Evolutionary conservation across 2,797 vertebrate species (phyloP).

Genomic region (Pyrocephalus nanus): DNA sequence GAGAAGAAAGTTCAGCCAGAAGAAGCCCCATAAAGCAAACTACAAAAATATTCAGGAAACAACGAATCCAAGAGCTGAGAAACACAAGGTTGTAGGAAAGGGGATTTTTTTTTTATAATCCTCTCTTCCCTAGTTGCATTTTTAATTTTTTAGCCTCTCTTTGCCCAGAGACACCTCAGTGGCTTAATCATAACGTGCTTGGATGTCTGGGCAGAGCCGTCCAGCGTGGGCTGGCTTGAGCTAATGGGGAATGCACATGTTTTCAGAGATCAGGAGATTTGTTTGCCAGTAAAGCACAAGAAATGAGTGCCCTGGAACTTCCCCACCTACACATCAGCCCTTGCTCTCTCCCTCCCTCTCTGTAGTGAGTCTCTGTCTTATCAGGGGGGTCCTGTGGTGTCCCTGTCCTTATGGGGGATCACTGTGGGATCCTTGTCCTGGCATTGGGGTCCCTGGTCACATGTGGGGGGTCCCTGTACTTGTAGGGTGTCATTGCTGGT

Average conservation of each 20-base stretch:
- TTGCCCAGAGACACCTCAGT: not conserved
- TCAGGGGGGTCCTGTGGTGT: not conserved
- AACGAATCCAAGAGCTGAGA: not conserved
- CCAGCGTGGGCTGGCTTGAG: slow-evolving; percentile 13
- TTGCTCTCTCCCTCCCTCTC: not conserved
- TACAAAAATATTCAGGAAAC: not conserved
- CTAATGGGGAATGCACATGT: not conserved
- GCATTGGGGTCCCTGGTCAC: not conserved
- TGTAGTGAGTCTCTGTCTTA: not conserved
- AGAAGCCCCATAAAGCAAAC: not conserved
- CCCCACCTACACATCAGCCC: slow-evolving; percentile 55
- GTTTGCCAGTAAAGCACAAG: slow-evolving; percentile 26
- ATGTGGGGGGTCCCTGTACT: not conserved
- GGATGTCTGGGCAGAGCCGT: not conserved
- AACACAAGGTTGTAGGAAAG: not conserved
- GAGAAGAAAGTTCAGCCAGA: not conserved
- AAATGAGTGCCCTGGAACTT: slow-evolving; percentile 30
- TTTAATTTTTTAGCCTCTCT: not conserved
- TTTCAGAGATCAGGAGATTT: not conserved
- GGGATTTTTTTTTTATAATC: not conserved
- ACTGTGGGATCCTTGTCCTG: not conserved
- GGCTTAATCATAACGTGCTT: not conserved
- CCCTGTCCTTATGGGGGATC: not conserved
- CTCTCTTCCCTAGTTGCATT: not conserved
- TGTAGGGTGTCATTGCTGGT: rapidly evolving